These are phyloP conservation scores for Cotesia typhae DNA, from an alignment of 1,140 invertebrate species.

Conservation along the genomic window DNA sequence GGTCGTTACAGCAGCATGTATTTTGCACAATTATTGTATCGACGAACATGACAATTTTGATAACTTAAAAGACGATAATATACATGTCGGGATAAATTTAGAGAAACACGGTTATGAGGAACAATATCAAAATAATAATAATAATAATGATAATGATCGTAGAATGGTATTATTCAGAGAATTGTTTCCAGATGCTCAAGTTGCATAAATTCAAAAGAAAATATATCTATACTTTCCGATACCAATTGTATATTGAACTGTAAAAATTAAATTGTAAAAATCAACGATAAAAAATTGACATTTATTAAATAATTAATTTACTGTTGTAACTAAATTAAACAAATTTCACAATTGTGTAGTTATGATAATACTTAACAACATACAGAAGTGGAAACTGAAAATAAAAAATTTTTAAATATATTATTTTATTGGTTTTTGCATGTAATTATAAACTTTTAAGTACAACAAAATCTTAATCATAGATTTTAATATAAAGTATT, in stretches of 20 bases:
- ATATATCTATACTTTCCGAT: not conserved
- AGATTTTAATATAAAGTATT: not conserved
- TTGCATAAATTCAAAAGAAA: not conserved
- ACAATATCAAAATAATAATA: conserved; percentile 2
- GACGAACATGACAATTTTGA: conserved; percentile 15
- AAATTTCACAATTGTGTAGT: not conserved
- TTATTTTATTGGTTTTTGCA: conserved; percentile 6
- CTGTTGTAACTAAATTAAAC: not conserved
- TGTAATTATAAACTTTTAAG: not conserved
- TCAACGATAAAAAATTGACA: conserved; percentile 3
- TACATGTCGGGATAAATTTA: not conserved
- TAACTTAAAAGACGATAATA: not conserved
- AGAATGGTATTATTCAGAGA: conserved; percentile 8
- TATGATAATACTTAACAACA: not conserved
- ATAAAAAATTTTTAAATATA: not conserved
- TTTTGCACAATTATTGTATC: conserved; percentile 31
- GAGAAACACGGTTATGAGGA: not conserved
- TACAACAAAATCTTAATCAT: not conserved
- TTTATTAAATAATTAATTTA: not conserved
- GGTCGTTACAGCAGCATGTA: conserved; percentile 3
- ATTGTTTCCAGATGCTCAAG: conserved; percentile 6
- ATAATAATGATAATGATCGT: conserved; percentile 1
- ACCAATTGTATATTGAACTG: not conserved
- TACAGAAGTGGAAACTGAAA: not conserved
- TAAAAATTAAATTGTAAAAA: not conserved